Evolutionary conservation across 2,888 invertebrate genomes (phyloP).

Genomic region (Clitarchus hookeri): DNA sequence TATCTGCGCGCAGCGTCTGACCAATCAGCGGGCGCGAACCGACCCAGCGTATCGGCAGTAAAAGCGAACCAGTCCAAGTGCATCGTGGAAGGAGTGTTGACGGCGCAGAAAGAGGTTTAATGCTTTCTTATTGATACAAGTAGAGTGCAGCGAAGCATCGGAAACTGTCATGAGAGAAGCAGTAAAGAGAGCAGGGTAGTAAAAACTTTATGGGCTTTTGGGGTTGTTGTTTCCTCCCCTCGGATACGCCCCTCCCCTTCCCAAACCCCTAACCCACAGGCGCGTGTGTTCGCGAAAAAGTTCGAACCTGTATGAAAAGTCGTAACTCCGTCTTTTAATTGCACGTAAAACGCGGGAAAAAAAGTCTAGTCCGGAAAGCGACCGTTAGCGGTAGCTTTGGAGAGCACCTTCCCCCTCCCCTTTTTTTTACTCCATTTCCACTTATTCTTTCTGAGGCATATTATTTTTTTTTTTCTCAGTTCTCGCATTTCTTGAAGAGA

Average conservation of each 20-base stretch:
- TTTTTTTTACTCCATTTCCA: neutral
- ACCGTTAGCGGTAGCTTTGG: neutral
- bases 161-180: constrained; percentile 4
- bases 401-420: neutral
- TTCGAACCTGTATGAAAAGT: constrained; percentile 14
- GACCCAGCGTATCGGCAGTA: neutral
- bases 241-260: too few relatives aligned
- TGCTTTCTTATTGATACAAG: constrained; percentile 14
- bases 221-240: constrained; percentile 14
- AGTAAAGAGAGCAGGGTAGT: neutral
- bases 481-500: neutral
- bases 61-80: neutral
- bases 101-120: constrained; percentile 14
- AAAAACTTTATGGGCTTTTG: constrained; percentile 2
- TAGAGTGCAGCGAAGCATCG: constrained; percentile 9
- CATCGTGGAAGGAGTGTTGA: neutral
- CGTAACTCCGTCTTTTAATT: constrained; percentile 2
- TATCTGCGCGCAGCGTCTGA: neutral
- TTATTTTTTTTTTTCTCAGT: neutral
- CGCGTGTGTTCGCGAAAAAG: constrained; percentile 14
- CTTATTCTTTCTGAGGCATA: neutral
- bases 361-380: neutral
- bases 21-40: neutral
- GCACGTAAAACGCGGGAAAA: neutral
- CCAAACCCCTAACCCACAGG: neutral